Evolutionary conservation across 2,888 invertebrate genomes (phyloP), one percentile per base, ranked within the genome.

Genomic region (Cepaea hortensis): DNA sequence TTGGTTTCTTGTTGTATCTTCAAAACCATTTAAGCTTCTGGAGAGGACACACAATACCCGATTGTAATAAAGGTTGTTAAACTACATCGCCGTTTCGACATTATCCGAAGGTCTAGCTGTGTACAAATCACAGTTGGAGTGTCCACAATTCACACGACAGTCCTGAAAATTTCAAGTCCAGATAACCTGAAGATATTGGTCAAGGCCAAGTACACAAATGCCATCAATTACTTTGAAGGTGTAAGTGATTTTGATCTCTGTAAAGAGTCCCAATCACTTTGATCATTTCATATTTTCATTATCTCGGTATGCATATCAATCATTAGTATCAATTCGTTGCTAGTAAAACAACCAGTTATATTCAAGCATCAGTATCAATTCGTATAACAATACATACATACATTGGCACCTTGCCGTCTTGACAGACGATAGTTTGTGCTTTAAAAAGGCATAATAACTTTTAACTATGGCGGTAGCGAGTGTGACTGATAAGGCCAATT

Each of bases 181-280:
- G 48, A 86, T 46, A 68, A 68, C 3, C 46, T 86, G n/a, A 61
- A 15, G 6, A 15, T 83, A 3, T 13, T n/a, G 50, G 82, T 83
- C 70, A 83, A 83, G 20, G 81, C 65, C 4, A 46, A 68, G 18
- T 86, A 86, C 72, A 83, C 83, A 55, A 83, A 83, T n/a, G n/a
- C 18, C 3, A 20, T 70, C 68, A 79, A 79, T 20, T 20, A 23
- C 23, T 86, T 83, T 35, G 83, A 86, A 2, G 15, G 79, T 20
- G 86, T 83, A 35, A 62, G 79, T 62, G 18, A 61, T 61, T 61
- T 61, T 2, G 3, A 3, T 79, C 61, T 35, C 46, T 55, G 35
- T 35, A 1, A 35, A 35, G 35, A 35, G 35, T 35, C 35, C 35
- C 35, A 35, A 35, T 35, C 35, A 35, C 35, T 35, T 35, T 35